These are phyloP conservation scores for Choreutis nemorana DNA, from an alignment of 2,888 invertebrate species.

Conservation along the genomic window DNA sequence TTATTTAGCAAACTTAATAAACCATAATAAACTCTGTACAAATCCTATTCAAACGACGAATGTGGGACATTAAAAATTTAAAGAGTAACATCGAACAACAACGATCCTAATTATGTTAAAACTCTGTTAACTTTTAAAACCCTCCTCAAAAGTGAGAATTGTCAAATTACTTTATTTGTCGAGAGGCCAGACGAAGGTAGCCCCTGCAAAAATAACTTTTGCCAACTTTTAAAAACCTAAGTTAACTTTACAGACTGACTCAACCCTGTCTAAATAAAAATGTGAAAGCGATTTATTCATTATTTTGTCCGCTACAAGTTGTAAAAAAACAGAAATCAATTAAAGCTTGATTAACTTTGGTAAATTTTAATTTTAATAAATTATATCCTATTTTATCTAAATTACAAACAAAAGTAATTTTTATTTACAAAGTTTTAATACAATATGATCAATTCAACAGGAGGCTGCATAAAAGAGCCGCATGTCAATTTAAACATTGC, in stretches of 20 bases:
- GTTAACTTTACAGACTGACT: slow-evolving; percentile 46
- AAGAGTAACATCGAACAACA: too few species aligned
- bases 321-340: too few species aligned
- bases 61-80: slow-evolving; percentile 32
- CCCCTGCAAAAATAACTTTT: slow-evolving; percentile 42
- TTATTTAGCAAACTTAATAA: neutral
- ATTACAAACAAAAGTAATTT: neutral
- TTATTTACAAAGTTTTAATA: slow-evolving; percentile 11
- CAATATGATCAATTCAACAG: slow-evolving; percentile 20
- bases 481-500: slow-evolving; percentile 59
- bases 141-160: slow-evolving; percentile 59
- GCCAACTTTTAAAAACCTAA: slow-evolving; percentile 62
- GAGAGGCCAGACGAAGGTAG: slow-evolving; percentile 40
- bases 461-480: slow-evolving; percentile 44
- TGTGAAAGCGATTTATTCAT: too few species aligned
- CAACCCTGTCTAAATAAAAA: slow-evolving; percentile 43
- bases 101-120: slow-evolving; percentile 40
- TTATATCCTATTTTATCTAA: slow-evolving; percentile 2
- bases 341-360: too few species aligned
- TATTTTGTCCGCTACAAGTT: too few species aligned
- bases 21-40: too few species aligned
- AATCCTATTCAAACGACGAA: slow-evolving; percentile 3
- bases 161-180: slow-evolving; percentile 60
- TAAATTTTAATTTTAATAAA: slow-evolving; percentile 7
- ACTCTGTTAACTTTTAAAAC: slow-evolving; percentile 50